These are phyloP conservation scores for Notarius quadriscutis DNA, from an alignment of 2,113 vertebrate species.

Conservation along the genomic window DNA sequence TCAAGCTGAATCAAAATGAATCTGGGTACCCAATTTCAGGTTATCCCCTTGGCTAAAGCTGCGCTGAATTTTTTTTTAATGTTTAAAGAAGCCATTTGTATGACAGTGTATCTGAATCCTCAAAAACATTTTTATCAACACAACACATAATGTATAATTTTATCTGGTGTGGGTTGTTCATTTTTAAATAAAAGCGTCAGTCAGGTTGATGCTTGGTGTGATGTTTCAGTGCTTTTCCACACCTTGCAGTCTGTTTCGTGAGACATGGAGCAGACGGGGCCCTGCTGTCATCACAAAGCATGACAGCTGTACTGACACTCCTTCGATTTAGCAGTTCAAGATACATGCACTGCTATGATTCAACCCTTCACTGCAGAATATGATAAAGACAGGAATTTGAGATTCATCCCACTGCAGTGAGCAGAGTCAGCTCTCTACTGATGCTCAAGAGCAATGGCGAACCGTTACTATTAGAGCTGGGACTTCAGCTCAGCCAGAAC, in stretches of 20 bases:
- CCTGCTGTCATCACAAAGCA: neutral
- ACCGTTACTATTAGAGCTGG: too few relatives aligned
- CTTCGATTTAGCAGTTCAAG: neutral
- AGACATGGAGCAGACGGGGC: neutral
- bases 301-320: neutral
- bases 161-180: neutral
- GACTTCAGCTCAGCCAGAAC: too few relatives aligned
- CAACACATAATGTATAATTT: neutral
- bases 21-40: neutral
- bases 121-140: neutral
- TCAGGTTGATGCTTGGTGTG: neutral
- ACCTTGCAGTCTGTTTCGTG: constrained; percentile 23
- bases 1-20: neutral
- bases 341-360: neutral
- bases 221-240: constrained; percentile 2
- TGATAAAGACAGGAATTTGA: neutral
- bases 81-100: neutral
- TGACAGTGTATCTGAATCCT: neutral
- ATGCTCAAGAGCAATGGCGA: too few relatives aligned
- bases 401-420: neutral
- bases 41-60: neutral
- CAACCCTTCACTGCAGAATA: neutral
- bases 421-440: neutral
- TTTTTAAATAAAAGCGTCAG: constrained; percentile 3
- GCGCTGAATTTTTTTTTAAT: neutral